Evolutionary conservation across 2,113 vertebrate species (phyloP), one percentile per base, ranked within the genome.

Genomic region (Octodon degus): DNA sequence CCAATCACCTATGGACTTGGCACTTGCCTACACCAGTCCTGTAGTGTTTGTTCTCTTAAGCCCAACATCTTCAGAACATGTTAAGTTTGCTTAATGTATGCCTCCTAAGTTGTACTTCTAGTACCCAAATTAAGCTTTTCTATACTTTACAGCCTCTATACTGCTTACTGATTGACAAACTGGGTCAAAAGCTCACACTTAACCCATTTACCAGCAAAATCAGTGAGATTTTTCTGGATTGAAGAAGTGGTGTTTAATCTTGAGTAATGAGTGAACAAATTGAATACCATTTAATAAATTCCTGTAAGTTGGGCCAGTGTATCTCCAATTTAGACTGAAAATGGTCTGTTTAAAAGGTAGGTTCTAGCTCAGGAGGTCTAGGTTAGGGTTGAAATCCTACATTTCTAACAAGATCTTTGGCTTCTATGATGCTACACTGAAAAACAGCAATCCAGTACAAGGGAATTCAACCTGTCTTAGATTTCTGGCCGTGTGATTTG

Each of bases 401-500:
- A 74, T 84, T 37, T 74, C 24, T 53, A 82, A 76, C 2, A 92
- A 96, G 25, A 12, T 82, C 86, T 80, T 30, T 74, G 12, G 34
- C 62, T 50, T 82, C 34, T 82, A 3, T 32, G 27, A 79, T 19
- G 19, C 4, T 92, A 13, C 16, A 43, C 10, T 67, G 8, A 62
- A 84, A 86, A 84, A n/a, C 7, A 37, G 24, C 32, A 50, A 2
- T 47, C n/a, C 86, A 47, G 14, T 43, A 43, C 22, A 16, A 37
- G 5, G 4, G 72, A 68, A n/a, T 68, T 34, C 14, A 79, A 13
- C 4, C 32, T 53, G 11, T 7, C 7, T 81, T 81, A 80, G 13
- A 60, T 90, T 89, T 95, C 40, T 74, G 65, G n/a, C 32, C 80
- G 3, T 65, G 25, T 92, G 72, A 67, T 60, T 77, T 93, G 37